phyloP scores from a whole-genome alignment of 2,113 vertebrate species.

The Lasiurus cinereus region DNA sequence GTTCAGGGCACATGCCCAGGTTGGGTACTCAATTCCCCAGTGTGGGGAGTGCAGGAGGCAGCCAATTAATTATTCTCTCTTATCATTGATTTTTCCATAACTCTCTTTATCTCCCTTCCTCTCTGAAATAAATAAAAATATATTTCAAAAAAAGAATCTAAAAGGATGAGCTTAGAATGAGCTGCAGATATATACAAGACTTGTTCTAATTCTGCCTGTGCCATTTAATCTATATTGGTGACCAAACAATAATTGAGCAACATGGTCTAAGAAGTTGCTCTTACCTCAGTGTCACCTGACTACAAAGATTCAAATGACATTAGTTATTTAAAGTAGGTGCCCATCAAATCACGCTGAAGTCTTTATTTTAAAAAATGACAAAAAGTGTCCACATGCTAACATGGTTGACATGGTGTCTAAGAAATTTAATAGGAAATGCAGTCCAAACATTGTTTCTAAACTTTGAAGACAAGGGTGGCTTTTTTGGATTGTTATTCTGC shows the following conservation, averaged over 20 bases:
- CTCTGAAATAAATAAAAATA: no score
- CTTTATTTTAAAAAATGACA: conserved; percentile 74
- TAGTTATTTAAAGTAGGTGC: conserved; percentile 78
- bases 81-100: no score
- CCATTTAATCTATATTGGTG: conserved; percentile 70
- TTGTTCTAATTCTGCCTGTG: conserved; percentile 60
- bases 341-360: conserved; percentile 74
- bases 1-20: no score
- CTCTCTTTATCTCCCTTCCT: no score
- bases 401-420: conserved; percentile 72
- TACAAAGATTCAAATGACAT: conserved; percentile 70
- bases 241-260: conserved; percentile 65
- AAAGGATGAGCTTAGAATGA: background rate
- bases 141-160: background rate
- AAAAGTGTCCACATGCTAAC: conserved; percentile 72
- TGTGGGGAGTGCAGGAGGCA: no score
- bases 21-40: no score
- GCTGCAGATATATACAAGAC: conserved; percentile 30
- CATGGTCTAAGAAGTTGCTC: conserved; percentile 1
- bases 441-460: conserved; percentile 68
- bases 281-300: conserved; percentile 37
- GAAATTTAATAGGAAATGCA: conserved; percentile 82
- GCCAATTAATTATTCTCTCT: no score
- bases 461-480: conserved; percentile 31
- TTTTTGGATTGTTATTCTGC: background rate